Evolutionary conservation across 1,140 invertebrate genomes (phyloP), one percentile per base, ranked within the genome.

Genomic region (Elymnias hypermnestra): DNA sequence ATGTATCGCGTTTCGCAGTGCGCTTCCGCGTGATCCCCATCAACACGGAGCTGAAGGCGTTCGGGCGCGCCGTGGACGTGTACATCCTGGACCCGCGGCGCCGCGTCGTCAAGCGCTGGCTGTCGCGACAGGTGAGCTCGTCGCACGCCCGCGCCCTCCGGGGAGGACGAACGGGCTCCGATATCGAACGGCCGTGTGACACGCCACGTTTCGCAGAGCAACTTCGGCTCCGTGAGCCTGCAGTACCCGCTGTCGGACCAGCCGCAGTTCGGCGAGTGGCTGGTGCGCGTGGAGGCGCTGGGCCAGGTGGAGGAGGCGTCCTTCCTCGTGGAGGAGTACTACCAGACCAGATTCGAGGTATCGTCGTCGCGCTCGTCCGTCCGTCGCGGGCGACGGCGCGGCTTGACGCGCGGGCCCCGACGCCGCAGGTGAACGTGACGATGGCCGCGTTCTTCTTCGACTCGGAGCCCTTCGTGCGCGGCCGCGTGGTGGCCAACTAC

Each of bases 391-490:
- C n/a, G n/a, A n/a, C n/a, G n/a, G n/a, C n/a, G n/a, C n/a, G n/a
- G n/a, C n/a, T n/a, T n/a, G n/a, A n/a, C n/a, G n/a, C n/a, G n/a
- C n/a, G n/a, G n/a, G n/a, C n/a, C n/a, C n/a, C 10, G 4, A 31
- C 2, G 13, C 3, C 15, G 1, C 12, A 87, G 85, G 96, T 98
- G 0, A 98, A 98, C 82, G 95, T 99, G 0, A 98, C 95, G 0
- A 96, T 97, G 91, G 94, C 96, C 0, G 93, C 95, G 0, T 98
- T 97, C 70, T 94, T 98, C 73, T 93, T 97, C 67, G 93, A 94
- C 50, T 94, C 92, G 8, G 94, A 96, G 60, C 89, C 88, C 2
- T 95, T 89, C 61, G 91, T 98, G 52, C 87, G 91, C 62, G 97
- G 97, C 0, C 90, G 92, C 0, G 89, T 98, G 2, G 93, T 95